Evolutionary conservation across 1,140 invertebrate genomes (phyloP), one percentile per base, ranked within the genome.

Genomic region (Sitophilus oryzae): DNA sequence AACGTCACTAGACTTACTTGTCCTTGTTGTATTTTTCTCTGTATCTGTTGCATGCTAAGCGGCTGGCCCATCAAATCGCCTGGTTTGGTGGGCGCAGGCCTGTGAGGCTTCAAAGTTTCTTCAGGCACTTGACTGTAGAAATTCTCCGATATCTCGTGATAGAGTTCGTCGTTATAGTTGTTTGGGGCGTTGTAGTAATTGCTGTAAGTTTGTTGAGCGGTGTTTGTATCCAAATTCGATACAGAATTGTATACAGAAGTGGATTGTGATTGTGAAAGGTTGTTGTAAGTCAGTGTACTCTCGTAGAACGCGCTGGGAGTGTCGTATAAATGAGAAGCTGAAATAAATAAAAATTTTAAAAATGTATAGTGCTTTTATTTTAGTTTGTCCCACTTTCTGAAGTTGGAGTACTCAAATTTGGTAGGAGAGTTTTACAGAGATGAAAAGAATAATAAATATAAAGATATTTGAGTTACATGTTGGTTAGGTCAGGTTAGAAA

Each of bases 1-100:
- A 67, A 43, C 14, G 10, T 18, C 5, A 18, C 21, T 21, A 21
- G 42, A 47, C 30, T 65, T 65, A 70, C 67, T 54, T 67, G 64
- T 19, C 65, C 65, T 45, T 66, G 66, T 52, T 71, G 67, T 19
- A 72, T 61, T 57, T 69, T 68, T 20, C 71, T 55, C 54, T 72
- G 71, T 10, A 72, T 64, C 51, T 72, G 71, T 52, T 72, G 71
- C 65, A 71, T 69, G 43, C 69, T 71, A 23, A 67, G 60, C 2
- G 67, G 69, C 25, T 69, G 66, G 0, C 58, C 59, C 22, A 64
- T 18, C 9, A 60, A 19, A 5, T 48, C 56, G 11, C 59, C 56
- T 2, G 68, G 68, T 11, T 66, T 65, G 18, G 66, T 61, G 1
- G 71, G 70, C n/a, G 70, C 71, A 6, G 69, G 69, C n/a, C 71